Conservation (phyloP, 2,888 invertebrate species). For the Eupithecia subfuscata region DNA sequence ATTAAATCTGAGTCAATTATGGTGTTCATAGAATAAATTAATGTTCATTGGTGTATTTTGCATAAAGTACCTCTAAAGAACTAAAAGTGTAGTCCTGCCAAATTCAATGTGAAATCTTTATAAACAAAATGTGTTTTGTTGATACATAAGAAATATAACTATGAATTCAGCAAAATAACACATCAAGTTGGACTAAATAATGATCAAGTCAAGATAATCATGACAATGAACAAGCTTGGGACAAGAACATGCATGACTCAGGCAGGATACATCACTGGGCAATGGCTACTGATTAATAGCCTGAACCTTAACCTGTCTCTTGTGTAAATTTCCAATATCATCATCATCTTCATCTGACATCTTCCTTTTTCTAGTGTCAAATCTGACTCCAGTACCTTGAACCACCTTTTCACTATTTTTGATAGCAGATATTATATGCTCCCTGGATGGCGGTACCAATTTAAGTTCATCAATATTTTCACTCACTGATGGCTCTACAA, state of each 20-base stretch:
- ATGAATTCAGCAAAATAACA: neutral
- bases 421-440: slow-evolving; percentile 77
- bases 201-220: neutral
- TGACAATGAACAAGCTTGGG: neutral
- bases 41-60: neutral
- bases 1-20: slow-evolving; percentile 4
- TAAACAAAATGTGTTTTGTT: neutral
- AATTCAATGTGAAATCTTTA: neutral
- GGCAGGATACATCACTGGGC: neutral
- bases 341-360: slow-evolving; percentile 63
- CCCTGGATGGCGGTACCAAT: slow-evolving; percentile 75
- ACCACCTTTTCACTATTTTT: slow-evolving; percentile 78
- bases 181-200: neutral
- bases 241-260: slow-evolving; percentile 41
- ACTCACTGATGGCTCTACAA: slow-evolving; percentile 75
- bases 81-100: neutral
- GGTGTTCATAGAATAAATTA: neutral
- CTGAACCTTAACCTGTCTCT: slow-evolving; percentile 63
- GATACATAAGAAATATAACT: neutral
- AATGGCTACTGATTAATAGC: slow-evolving; percentile 49
- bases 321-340: slow-evolving; percentile 59
- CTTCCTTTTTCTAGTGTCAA: slow-evolving; percentile 75
- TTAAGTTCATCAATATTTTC: slow-evolving; percentile 71
- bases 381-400: slow-evolving; percentile 73
- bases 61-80: neutral